A percentile compares a stretch with the other conserved stretches of the same genome.
Evolutionary conservation across 1,140 invertebrate species (phyloP).

Genomic region (Forficula auricularia): DNA sequence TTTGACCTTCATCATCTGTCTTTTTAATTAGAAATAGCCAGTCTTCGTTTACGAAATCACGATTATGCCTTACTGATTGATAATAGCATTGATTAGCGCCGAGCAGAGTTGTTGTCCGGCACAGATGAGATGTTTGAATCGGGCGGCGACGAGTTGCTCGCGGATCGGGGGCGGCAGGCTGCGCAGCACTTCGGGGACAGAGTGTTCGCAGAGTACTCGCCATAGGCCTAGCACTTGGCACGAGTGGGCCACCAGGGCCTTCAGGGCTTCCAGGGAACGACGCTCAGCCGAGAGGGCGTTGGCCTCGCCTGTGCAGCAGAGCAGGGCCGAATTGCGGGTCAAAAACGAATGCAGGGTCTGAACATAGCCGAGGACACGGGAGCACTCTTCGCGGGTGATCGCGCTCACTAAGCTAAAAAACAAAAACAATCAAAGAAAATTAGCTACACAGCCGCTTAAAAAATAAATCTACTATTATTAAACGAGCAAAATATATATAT

Average conservation of each 20-base stretch:
- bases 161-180: too few relatives aligned
- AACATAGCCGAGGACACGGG: constrained; percentile 27
- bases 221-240: constrained; percentile 86
- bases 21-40: too few relatives aligned
- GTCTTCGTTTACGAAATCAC: too few relatives aligned
- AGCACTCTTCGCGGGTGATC: constrained; percentile 30
- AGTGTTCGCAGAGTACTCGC: constrained; percentile 83
- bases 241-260: constrained; percentile 57
- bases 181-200: too few relatives aligned
- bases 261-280: constrained; percentile 58
- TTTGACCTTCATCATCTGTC: too few relatives aligned
- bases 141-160: too few relatives aligned
- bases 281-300: constrained; percentile 19
- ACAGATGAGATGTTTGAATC: constrained; percentile 63
- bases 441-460: background rate
- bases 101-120: constrained; percentile 66
- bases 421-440: constrained; percentile 4
- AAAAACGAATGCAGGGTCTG: constrained; percentile 30
- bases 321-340: constrained; percentile 20
- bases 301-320: too few relatives aligned
- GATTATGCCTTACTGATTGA: constrained; percentile 45
- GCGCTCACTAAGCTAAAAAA: constrained; percentile 22
- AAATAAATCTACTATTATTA: too few relatives aligned
- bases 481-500: too few relatives aligned
- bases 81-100: constrained; percentile 51